These are phyloP conservation scores for Oligia strigilis DNA, from an alignment of 2,888 invertebrate species.

Conservation along the genomic window DNA sequence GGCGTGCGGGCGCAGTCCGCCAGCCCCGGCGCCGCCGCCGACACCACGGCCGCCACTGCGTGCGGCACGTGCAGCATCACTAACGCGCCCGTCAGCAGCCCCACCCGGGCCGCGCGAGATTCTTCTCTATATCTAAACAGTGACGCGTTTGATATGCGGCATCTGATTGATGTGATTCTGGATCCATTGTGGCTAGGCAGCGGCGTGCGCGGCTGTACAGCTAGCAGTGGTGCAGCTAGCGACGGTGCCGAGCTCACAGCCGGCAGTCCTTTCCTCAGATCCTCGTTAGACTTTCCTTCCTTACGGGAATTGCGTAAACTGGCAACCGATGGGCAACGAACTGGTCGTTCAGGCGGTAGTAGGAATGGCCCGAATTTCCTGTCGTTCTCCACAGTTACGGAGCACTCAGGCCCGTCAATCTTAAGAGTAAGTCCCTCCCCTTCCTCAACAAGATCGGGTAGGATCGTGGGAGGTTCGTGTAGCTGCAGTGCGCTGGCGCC, in stretches of 20 bases:
- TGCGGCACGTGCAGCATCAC: conserved; percentile 94
- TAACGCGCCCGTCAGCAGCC: conserved; percentile 91
- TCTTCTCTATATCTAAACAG: conserved; percentile 96
- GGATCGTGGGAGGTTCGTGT: conserved; percentile 84
- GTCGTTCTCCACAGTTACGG: conserved; percentile 73
- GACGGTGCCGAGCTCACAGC: conserved; percentile 90
- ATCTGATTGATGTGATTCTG: conserved; percentile 93
- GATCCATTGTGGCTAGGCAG: conserved; percentile 88
- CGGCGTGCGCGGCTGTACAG: conserved; percentile 82
- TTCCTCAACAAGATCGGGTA: conserved; percentile 85
- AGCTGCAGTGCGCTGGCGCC: conserved; percentile 89
- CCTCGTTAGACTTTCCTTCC: conserved; percentile 85
- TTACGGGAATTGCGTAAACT: conserved; percentile 84
- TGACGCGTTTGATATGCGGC: conserved; percentile 95
- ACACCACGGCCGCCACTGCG: conserved; percentile 80
- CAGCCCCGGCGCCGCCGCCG: conserved; percentile 88
- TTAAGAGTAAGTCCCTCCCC: conserved; percentile 86
- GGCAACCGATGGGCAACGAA: conserved; percentile 87
- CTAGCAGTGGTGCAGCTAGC: conserved; percentile 83
- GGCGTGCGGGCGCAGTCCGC: conserved; percentile 87
- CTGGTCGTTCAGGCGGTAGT: conserved; percentile 85
- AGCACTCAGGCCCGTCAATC: conserved; percentile 82
- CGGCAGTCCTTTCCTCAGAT: conserved; percentile 83
- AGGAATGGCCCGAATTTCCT: conserved; percentile 87
- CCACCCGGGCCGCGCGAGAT: conserved; percentile 96